Conservation (phyloP, 1,140 invertebrate species). For the Condylostylus longicornis region DNA sequence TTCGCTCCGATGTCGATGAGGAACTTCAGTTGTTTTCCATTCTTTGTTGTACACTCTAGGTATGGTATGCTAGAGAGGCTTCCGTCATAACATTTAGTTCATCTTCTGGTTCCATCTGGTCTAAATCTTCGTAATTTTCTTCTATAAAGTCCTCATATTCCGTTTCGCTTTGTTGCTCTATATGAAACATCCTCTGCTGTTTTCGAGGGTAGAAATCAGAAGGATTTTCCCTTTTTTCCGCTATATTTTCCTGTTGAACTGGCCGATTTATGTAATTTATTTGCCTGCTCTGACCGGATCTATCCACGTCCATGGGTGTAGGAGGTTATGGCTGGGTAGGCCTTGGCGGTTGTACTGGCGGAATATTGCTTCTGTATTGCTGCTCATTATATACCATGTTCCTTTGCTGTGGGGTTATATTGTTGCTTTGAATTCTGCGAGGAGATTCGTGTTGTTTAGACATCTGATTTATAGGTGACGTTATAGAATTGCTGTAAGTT, state of each 20-base stretch:
- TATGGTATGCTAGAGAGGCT: too few relatives aligned
- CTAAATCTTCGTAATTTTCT: too few relatives aligned
- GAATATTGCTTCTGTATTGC: background rate
- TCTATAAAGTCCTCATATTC: too few relatives aligned
- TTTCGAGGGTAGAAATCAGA: background rate
- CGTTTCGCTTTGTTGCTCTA: too few relatives aligned
- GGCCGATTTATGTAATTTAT: background rate
- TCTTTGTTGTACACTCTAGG: too few relatives aligned
- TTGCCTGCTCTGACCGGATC: background rate
- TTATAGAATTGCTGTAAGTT: background rate
- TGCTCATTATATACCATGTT: background rate
- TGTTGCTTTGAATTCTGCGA: background rate
- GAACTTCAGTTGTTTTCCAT: too few relatives aligned
- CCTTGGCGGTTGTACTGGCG: background rate
- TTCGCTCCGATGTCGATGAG: too few relatives aligned
- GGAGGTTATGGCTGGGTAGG: background rate
- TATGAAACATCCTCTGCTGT: too few relatives aligned
- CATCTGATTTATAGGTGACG: background rate
- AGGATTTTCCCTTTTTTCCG: background rate
- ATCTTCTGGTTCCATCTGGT: too few relatives aligned
- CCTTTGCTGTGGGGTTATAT: background rate
- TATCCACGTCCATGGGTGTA: background rate
- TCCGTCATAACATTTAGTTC: too few relatives aligned
- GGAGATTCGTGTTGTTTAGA: background rate
- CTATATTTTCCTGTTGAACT: too few relatives aligned